Conservation (phyloP, 2,888 invertebrate genomes). For the Pandemis corylana region DNA sequence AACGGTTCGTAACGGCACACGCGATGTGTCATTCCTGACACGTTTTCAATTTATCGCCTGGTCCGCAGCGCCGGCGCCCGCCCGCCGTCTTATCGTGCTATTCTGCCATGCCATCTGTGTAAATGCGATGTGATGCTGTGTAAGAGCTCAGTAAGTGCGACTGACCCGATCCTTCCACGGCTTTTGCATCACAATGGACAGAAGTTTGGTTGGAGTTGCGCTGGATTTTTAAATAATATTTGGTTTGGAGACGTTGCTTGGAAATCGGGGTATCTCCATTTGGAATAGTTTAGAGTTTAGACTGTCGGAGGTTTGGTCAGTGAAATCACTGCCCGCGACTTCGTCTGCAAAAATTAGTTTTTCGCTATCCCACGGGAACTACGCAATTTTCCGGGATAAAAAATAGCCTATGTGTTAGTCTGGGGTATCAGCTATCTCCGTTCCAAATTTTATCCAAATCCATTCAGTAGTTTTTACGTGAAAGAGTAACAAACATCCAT, state of each 20-base stretch:
- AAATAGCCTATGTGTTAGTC: no score
- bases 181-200: slow-evolving; percentile 8
- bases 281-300: not conserved
- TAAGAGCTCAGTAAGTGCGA: slow-evolving; percentile 48
- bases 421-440: no score
- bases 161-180: slow-evolving; percentile 24
- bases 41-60: slow-evolving; percentile 79
- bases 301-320: not conserved
- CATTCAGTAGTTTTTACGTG: no score
- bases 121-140: slow-evolving; percentile 53
- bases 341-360: no score
- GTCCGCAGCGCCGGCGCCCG: slow-evolving; percentile 53
- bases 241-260: not conserved
- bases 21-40: slow-evolving; percentile 67
- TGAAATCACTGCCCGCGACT: no score
- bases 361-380: no score
- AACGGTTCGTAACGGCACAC: slow-evolving; percentile 48
- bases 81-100: slow-evolving; percentile 57
- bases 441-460: no score
- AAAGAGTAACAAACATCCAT: no score
- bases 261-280: not conserved
- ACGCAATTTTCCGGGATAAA: no score
- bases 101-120: slow-evolving; percentile 62
- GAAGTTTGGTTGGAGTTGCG: not conserved
- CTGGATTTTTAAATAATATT: not conserved